Base-by-base conservation (phyloP, 2,888 invertebrate genomes). In the Diploptera punctata region DNA sequence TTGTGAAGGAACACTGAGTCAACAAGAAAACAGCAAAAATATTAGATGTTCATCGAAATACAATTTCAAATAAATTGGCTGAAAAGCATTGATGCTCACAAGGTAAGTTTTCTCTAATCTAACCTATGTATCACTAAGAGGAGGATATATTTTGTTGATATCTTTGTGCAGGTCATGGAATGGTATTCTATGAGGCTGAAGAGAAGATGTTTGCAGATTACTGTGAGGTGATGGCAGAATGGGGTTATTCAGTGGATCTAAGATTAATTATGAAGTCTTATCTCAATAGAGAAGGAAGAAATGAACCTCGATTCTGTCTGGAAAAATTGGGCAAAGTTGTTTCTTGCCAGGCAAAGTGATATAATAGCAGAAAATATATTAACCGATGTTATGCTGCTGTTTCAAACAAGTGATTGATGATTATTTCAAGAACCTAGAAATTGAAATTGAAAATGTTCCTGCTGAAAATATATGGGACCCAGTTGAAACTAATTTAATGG, bases 261-360 rank as follows among this genome's bases (percentile, higher is more conserved):
- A 4, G 29, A 4, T 4, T 26, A 7, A 21, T n/a, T 26, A 24
- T 60, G 29, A 60, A 60, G 60, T 5, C 60, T n/a, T 60, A 60
- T 21, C n/a, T 60, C 3, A 24, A 60, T 24, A 4, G n/a, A 26
- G 24, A 60, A 19, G 26, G 60, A 7, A 21, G 60, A 19, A 60
- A 21, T 10, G 60, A 26, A 9, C 5, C 5, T 19, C 5, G 26
- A n/a, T 60, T 60, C 19, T 5, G 21, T 24, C 4, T 10, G 19
- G n/a, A 24, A 60, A 19, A 24, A 60, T n/a, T 60, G 60, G 60
- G 60, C 60, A 60, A 60, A 60, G 29, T 26, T 21, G 7, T 60
- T 60, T 60, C 24, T 60, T 29, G 19, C 5, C 19, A 10, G 60
- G 19, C 24, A 60, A 7, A 7, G 18, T 18, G n/a, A 19, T 10